phyloP scores from a whole-genome alignment of 2,797 vertebrate genomes.

The Muscicapa comitata region DNA sequence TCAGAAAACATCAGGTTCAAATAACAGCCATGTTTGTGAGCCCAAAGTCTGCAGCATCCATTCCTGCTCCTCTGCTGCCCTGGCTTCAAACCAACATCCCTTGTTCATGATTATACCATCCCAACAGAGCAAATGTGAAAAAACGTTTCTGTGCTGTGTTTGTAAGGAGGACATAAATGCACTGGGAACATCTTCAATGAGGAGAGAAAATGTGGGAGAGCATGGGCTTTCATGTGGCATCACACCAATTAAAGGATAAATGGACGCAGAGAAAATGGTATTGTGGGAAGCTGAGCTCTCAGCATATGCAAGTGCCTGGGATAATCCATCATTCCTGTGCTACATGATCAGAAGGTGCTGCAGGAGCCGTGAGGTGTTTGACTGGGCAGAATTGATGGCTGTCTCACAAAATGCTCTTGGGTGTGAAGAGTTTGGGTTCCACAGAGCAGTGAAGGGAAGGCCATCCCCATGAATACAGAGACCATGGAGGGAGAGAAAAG shows the following conservation, averaged over 20 bases:
- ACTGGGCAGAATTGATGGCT: background rate
- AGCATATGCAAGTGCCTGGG: background rate
- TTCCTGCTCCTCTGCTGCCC: background rate
- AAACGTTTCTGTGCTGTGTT: background rate
- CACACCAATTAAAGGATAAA: slow-evolving; percentile 26
- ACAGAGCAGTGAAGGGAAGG: background rate
- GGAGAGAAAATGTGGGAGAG: slow-evolving; percentile 3
- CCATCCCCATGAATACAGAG: rapidly evolving
- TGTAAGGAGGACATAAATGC: background rate
- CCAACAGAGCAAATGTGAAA: background rate
- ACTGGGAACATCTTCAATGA: slow-evolving; percentile 21
- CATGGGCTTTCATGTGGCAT: slow-evolving; percentile 13
- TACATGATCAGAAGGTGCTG: background rate
- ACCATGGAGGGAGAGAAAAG: background rate
- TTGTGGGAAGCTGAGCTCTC: slow-evolving; percentile 8
- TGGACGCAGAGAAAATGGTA: slow-evolving; percentile 12
- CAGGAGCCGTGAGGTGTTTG: background rate
- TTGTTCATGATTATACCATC: background rate
- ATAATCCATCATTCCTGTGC: background rate
- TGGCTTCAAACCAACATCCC: background rate
- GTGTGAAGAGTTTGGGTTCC: background rate
- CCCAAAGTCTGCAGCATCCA: background rate
- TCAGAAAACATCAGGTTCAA: background rate
- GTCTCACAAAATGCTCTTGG: background rate
- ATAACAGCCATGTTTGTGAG: background rate